A percentile compares a stretch with the other conserved stretches of the same genome.
These are phyloP conservation scores for Pheosia gnoma DNA, from an alignment of 2,888 invertebrate species.

Conservation along the genomic window DNA sequence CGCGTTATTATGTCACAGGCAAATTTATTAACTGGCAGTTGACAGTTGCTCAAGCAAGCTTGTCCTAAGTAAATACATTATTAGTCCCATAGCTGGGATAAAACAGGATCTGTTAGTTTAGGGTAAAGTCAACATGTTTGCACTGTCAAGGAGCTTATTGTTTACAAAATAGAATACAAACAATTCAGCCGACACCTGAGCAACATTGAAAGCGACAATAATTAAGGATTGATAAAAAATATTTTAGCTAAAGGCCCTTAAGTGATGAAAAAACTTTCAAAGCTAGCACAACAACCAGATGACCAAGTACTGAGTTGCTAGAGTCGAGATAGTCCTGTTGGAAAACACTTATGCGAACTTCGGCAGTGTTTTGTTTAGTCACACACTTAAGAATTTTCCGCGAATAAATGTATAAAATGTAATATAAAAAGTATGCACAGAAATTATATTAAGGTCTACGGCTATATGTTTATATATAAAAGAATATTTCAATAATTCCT, in stretches of 20 bases:
- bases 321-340: background rate
- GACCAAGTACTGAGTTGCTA: background rate
- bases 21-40: constrained; percentile 22
- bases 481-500: background rate
- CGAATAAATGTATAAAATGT: no score
- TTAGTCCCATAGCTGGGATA: constrained; percentile 29
- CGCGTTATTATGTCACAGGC: background rate
- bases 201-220: background rate
- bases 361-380: background rate
- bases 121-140: constrained; percentile 24
- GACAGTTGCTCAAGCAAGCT: constrained; percentile 80
- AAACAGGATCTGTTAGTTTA: constrained; percentile 39
- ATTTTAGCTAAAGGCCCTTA: background rate
- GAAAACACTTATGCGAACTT: background rate
- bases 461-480: background rate
- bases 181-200: constrained; percentile 16
- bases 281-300: background rate
- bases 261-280: background rate
- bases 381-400: background rate
- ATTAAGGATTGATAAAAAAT: background rate
- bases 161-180: constrained; percentile 12
- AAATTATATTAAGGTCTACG: no score
- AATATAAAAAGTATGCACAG: no score
- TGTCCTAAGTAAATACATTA: constrained; percentile 39
- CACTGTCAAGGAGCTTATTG: constrained; percentile 11